phyloP scores from a whole-genome alignment of 2,888 invertebrate genomes.

The Hirtodrosophila trivittata region DNA sequence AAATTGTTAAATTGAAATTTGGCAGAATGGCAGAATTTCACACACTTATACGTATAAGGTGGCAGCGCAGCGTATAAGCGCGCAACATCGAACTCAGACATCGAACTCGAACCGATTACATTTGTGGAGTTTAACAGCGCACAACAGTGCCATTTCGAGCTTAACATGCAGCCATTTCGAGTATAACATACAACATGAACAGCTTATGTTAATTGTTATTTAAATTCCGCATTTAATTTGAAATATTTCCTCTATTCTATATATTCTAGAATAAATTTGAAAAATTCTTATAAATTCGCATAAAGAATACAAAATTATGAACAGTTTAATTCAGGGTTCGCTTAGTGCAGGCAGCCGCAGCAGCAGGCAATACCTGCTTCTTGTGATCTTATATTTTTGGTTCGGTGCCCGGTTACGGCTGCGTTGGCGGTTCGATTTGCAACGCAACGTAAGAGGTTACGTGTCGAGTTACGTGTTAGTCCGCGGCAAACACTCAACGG shows the following conservation, averaged over 20 bases:
- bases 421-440: slow-evolving; percentile 58
- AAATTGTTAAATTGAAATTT: slow-evolving; percentile 27
- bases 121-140: background rate
- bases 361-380: slow-evolving; percentile 20
- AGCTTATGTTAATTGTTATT: slow-evolving; percentile 9
- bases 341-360: background rate
- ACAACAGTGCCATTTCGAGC: background rate
- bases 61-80: background rate
- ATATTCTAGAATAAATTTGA: background rate
- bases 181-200: slow-evolving; percentile 28
- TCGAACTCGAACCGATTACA: slow-evolving; percentile 34
- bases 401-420: slow-evolving; percentile 40
- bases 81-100: slow-evolving; percentile 46
- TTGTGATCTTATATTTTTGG: slow-evolving; percentile 30
- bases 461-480: slow-evolving; percentile 53
- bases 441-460: slow-evolving; percentile 54
- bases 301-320: background rate
- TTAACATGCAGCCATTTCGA: slow-evolving; percentile 32
- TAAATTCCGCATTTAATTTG: slow-evolving; percentile 7
- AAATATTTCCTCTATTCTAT: background rate
- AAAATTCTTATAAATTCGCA: background rate
- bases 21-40: background rate
- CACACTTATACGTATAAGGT: slow-evolving; percentile 20
- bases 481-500: slow-evolving; percentile 66
- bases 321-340: too few species aligned